Conservation (phyloP, 2,888 invertebrate species). For the Brachyptera risi region DNA sequence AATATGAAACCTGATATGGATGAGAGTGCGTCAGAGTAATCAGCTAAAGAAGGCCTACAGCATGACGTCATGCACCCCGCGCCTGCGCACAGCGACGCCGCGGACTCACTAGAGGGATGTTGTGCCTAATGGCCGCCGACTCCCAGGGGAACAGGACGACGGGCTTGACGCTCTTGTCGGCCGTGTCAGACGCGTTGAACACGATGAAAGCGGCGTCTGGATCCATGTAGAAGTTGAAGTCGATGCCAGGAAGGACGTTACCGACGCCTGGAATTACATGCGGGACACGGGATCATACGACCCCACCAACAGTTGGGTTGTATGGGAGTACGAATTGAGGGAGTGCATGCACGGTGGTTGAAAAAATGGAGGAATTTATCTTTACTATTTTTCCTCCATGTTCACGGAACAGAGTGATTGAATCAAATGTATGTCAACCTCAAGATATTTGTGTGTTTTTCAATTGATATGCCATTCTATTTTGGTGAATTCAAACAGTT, state of each 20-base stretch:
- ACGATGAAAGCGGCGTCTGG: constrained; percentile 56
- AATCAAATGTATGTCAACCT: no score
- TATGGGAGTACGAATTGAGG: no score
- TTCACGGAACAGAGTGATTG: no score
- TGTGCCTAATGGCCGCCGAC: constrained; percentile 37
- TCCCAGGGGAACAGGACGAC: constrained; percentile 53
- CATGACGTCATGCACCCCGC: neutral
- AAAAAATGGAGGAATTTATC: no score
- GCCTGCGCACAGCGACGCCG: neutral
- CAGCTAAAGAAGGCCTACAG: neutral
- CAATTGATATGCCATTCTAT: no score
- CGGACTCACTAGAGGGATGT: neutral
- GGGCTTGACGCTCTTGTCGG: constrained; percentile 39
- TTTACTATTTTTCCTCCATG: no score
- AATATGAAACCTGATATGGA: neutral
- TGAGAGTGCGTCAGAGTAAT: neutral
- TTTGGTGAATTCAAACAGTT: no score
- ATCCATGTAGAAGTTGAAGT: constrained; percentile 57
- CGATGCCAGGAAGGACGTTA: constrained; percentile 45
- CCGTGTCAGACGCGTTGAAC: constrained; percentile 41
- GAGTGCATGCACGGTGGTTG: no score
- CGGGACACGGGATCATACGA: no score
- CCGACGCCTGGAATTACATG: constrained; percentile 41
- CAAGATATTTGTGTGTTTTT: no score
- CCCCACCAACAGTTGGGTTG: no score